Evolutionary conservation across 2,888 invertebrate species (phyloP), one percentile per base, ranked within the genome.

Genomic region (Seladonia tumulorum): DNA sequence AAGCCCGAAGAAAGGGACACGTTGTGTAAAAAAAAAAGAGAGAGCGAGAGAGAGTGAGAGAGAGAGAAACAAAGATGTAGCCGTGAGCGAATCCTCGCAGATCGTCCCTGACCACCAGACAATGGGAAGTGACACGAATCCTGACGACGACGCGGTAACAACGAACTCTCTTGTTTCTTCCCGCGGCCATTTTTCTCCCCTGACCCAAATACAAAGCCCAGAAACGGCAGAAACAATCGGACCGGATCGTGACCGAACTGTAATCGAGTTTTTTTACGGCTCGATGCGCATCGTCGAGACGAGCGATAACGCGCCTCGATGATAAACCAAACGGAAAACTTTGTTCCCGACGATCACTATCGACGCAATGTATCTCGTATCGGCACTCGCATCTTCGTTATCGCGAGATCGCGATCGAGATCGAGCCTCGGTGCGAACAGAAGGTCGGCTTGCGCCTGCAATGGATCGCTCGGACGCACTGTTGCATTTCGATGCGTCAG

Each of bases 121-220:
- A 66, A 66, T 35, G 66, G 35, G 35, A 66, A 66, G 66, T 45
- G 76, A 66, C 66, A 66, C 35, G 66, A 42, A 70, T 70, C 68
- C 68, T 42, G 68, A 70, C 42, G 53, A n/a, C 22, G 66, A 18
- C 66, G 7, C 66, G 29, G 68, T 39, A 68, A 68, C 35, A 68
- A 68, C 39, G 68, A 39, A 22, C 22, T 39, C 68, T 39, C 68
- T 68, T 68, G 68, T 39, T 68, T n/a, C 39, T 70, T 42, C 1
- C 68, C 22, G 68, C 42, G 35, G 66, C 68, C 68, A n/a, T 70
- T 70, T 42, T 22, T 70, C 68, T 68, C 68, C 39, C 39, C 68
- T 68, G 68, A 68, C 68, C 68, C 39, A 68, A 12, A 68, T 68
- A 68, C 16, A 66, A 29, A 39, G 3, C 14, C 25, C 25, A 60